Percentiles rank a stretch among this genome's conserved stretches.
phyloP scores from a whole-genome alignment of 2,797 vertebrate genomes.

The Crypturellus tataupa region DNA sequence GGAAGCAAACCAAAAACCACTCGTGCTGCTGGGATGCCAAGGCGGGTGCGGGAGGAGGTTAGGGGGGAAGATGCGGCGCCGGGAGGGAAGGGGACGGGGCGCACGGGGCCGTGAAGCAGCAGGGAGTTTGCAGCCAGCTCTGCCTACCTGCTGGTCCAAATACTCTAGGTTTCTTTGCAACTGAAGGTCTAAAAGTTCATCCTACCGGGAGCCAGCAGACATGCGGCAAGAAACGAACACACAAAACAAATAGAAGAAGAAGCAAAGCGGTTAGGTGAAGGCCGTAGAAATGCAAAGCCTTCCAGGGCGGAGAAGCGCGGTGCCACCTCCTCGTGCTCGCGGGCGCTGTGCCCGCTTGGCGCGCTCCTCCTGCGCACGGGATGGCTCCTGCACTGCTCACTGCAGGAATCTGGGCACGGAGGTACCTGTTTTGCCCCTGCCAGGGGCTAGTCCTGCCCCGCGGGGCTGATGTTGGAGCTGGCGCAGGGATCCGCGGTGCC shows the following conservation, averaged over 20 bases:
- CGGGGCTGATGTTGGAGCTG: background rate
- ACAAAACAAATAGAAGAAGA: conserved; percentile 80
- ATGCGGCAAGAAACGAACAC: conserved; percentile 81
- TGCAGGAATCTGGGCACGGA: background rate
- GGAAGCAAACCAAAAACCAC: conserved; percentile 62
- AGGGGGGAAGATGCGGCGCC: conserved; percentile 4
- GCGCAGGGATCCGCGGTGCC: background rate
- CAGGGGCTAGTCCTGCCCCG: accelerated
- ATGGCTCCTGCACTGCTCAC: too few relatives aligned
- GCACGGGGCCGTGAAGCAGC: conserved; percentile 29
- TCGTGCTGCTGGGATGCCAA: conserved; percentile 64
- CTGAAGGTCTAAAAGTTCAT: conserved; percentile 98
- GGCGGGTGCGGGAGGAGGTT: conserved; percentile 58
- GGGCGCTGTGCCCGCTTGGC: too few relatives aligned
- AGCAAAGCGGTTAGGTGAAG: conserved; percentile 82
- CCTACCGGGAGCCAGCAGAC: conserved; percentile 88
- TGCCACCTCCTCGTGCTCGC: background rate
- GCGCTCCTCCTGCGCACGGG: too few relatives aligned
- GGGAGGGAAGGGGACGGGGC: background rate
- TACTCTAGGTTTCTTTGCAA: conserved; percentile 98
- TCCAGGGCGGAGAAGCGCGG: background rate
- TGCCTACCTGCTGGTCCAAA: conserved; percentile 97
- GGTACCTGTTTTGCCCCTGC: background rate
- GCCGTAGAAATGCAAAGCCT: conserved; percentile 24
- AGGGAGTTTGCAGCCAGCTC: conserved; percentile 77